Evolutionary conservation across 2,888 invertebrate species (phyloP).

Genomic region (Myopa testacea): DNA sequence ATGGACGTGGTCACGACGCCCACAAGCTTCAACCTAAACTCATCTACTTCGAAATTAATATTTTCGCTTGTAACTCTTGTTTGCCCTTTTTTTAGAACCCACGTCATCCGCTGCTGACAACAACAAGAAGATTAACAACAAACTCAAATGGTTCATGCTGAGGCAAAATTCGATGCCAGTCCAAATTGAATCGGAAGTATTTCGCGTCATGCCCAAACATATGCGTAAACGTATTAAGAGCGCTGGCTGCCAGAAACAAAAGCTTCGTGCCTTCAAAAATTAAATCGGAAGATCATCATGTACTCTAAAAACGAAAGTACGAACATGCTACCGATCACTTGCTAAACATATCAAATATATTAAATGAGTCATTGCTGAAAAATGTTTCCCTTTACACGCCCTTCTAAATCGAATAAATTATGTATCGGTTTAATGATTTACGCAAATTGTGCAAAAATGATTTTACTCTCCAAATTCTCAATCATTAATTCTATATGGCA

Average conservation of each 20-base stretch:
- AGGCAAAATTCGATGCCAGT: slow-evolving; percentile 68
- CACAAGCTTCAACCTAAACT: too few relatives aligned
- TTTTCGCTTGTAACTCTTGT: slow-evolving; percentile 20
- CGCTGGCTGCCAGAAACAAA: slow-evolving; percentile 56
- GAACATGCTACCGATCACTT: too few relatives aligned
- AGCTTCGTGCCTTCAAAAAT: neutral
- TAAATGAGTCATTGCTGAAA: too few relatives aligned
- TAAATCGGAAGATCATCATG: neutral
- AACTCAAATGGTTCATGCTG: slow-evolving; percentile 56
- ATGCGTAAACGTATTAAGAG: slow-evolving; percentile 64
- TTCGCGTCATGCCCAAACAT: slow-evolving; percentile 65
- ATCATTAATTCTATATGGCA: too few relatives aligned
- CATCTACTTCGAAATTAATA: neutral
- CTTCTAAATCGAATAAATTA: too few relatives aligned
- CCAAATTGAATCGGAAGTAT: slow-evolving; percentile 66
- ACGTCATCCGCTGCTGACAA: slow-evolving; percentile 13
- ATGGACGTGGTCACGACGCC: too few relatives aligned
- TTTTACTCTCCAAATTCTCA: too few relatives aligned
- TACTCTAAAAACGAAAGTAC: neutral
- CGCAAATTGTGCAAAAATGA: too few relatives aligned
- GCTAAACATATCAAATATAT: too few relatives aligned
- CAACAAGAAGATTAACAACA: slow-evolving; percentile 46
- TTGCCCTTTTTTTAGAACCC: slow-evolving; percentile 37
- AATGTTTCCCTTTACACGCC: too few relatives aligned
- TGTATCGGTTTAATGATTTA: too few relatives aligned